Evolutionary conservation across 2,113 vertebrate genomes (phyloP).

Genomic region (Pseudolaguvia tuberculata): DNA sequence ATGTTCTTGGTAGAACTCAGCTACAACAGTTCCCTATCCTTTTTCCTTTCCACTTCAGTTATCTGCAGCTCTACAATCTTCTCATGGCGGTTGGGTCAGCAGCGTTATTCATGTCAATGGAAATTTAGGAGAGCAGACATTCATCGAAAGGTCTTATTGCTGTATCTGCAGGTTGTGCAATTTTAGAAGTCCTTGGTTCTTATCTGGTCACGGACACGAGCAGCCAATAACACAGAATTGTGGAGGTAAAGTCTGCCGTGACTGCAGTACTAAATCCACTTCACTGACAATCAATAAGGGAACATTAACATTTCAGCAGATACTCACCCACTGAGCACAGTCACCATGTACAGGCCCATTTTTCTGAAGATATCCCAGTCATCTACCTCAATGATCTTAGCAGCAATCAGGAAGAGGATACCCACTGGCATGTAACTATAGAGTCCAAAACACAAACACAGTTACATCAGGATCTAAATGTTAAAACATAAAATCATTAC

Average conservation of each 20-base stretch:
- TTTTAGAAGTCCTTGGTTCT: constrained; percentile 68
- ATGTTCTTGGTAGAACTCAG: constrained; percentile 37
- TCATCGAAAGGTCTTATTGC: constrained; percentile 56
- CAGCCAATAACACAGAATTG: constrained; percentile 52
- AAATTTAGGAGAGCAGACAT: constrained; percentile 56
- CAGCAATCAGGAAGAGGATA: constrained; percentile 93
- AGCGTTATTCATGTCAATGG: constrained; percentile 39
- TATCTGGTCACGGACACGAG: constrained; percentile 61
- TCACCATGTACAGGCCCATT: constrained; percentile 97
- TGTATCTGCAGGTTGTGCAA: constrained; percentile 63
- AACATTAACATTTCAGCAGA: constrained; percentile 43
- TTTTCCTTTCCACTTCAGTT: constrained; percentile 42
- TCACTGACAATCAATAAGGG: constrained; percentile 42
- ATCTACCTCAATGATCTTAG: constrained; percentile 95
- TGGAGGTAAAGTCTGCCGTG: constrained; percentile 46
- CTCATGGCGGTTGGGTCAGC: constrained; percentile 39
- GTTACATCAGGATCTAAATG: background rate
- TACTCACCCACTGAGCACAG: constrained; percentile 90
- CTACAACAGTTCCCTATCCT: constrained; percentile 6
- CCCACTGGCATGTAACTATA: constrained; percentile 94
- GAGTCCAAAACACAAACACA: constrained; percentile 8
- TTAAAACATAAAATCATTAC: background rate
- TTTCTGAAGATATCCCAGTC: constrained; percentile 98
- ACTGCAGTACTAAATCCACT: constrained; percentile 60
- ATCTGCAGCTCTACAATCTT: constrained; percentile 30